These are phyloP conservation scores for Falco concolor DNA, from an alignment of 2,797 vertebrate species.

Conservation along the genomic window DNA sequence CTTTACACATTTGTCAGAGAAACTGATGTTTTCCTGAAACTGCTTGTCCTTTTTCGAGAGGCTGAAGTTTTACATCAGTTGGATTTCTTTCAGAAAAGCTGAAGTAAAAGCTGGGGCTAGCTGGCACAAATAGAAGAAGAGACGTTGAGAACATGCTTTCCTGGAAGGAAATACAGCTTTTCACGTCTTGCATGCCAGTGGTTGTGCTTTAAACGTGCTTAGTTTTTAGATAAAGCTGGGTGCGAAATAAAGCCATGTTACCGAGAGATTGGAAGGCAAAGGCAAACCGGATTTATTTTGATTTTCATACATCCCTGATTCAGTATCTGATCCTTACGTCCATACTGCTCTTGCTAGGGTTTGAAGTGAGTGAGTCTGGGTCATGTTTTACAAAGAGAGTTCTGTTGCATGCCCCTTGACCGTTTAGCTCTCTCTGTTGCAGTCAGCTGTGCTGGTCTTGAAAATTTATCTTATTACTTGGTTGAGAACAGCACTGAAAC, in stretches of 20 bases:
- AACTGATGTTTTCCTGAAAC: background rate
- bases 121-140: background rate
- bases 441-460: background rate
- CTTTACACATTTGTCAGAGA: rapidly evolving
- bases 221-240: background rate
- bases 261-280: background rate
- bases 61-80: background rate
- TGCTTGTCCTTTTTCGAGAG: background rate
- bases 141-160: background rate
- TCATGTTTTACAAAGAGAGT: background rate
- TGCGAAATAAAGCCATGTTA: background rate
- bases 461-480: background rate
- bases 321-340: background rate
- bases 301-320: background rate
- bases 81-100: background rate
- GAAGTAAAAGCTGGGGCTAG: background rate
- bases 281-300: background rate
- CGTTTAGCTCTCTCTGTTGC: background rate
- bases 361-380: background rate
- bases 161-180: background rate
- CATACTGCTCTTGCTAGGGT: background rate
- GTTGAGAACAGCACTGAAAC: background rate
- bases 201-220: background rate
- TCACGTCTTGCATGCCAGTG: background rate
- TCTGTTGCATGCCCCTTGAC: background rate